These are phyloP conservation scores for Ptilorrhoa leucosticta DNA, from an alignment of 2,113 vertebrate genomes.

Conservation along the genomic window DNA sequence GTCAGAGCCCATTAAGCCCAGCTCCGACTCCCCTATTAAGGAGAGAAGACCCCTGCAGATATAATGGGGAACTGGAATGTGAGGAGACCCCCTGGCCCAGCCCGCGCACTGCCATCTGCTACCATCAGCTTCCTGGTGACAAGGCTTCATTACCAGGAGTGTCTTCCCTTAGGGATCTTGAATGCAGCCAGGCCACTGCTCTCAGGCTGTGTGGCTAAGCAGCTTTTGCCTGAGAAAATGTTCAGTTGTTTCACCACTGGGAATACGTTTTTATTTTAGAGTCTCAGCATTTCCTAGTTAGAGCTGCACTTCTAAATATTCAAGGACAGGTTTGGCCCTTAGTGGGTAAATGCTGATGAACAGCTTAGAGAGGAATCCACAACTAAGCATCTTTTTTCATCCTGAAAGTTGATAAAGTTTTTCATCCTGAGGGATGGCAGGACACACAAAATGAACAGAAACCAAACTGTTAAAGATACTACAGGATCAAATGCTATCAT, in stretches of 20 bases:
- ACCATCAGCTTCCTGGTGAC: neutral
- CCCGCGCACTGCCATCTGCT: neutral
- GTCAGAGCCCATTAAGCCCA: conserved; percentile 23
- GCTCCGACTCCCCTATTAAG: neutral
- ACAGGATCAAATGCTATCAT: neutral
- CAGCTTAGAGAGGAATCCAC: neutral
- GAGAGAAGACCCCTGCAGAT: neutral
- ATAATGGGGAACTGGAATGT: neutral
- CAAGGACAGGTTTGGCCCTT: neutral
- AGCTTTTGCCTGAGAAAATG: neutral
- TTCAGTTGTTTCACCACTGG: neutral
- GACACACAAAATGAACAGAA: neutral
- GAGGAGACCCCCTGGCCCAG: neutral
- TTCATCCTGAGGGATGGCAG: neutral
- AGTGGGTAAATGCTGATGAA: neutral
- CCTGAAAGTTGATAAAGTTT: neutral
- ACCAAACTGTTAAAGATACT: neutral
- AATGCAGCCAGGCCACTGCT: neutral
- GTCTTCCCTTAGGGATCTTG: neutral
- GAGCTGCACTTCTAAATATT: neutral
- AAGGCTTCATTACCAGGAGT: neutral
- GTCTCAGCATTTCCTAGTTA: neutral
- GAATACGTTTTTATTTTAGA: neutral
- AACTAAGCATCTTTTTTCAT: neutral
- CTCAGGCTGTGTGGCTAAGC: neutral